phyloP scores from a whole-genome alignment of 2,888 invertebrate species.

The Eudasyphora cyanicolor region DNA sequence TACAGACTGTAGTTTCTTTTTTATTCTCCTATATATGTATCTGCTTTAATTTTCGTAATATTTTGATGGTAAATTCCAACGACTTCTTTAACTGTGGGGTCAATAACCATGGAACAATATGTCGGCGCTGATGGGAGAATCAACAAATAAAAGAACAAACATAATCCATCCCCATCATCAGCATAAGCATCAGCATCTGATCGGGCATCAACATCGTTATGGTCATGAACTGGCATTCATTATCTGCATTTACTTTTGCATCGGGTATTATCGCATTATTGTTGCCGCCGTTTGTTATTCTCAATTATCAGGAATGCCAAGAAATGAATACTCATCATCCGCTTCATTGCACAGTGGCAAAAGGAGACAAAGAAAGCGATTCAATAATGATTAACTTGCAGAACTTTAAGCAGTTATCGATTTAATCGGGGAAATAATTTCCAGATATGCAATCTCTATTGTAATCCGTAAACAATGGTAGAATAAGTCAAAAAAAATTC shows the following conservation, averaged over 20 bases:
- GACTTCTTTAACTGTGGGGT: neutral
- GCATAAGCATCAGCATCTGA: neutral
- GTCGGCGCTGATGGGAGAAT: no score
- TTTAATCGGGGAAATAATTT: no score
- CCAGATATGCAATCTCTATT: no score
- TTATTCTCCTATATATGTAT: neutral
- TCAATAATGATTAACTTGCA: no score
- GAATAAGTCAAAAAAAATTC: no score
- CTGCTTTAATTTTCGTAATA: neutral
- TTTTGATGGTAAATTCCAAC: neutral
- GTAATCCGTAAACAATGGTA: no score
- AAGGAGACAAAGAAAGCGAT: no score
- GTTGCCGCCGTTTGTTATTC: neutral
- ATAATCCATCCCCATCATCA: no score
- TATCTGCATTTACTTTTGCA: slow-evolving; percentile 4
- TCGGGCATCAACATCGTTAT: neutral
- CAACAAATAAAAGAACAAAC: no score
- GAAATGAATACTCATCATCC: neutral
- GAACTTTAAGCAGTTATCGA: no score
- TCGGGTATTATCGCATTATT: no score
- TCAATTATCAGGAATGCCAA: neutral
- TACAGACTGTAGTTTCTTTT: neutral
- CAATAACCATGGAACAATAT: neutral
- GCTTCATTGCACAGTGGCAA: neutral
- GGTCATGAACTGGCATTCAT: neutral